A percentile compares a stretch with the other conserved stretches of the same genome.
phyloP scores from a whole-genome alignment of 2,113 vertebrate genomes.

The Pagrus major region DNA sequence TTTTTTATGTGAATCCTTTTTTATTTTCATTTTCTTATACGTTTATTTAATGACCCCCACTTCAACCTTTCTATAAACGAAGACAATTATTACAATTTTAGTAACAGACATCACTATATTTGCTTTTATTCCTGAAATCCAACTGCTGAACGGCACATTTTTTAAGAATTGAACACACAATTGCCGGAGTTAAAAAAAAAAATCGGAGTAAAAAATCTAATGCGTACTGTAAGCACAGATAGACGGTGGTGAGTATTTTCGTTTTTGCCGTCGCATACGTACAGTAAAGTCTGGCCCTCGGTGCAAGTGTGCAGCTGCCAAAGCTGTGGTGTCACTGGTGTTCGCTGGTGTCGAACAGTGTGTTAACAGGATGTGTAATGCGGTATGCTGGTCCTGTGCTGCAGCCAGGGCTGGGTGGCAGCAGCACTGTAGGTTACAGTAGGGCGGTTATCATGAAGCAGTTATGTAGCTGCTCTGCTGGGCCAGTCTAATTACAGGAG shows the following conservation, averaged over 20 bases:
- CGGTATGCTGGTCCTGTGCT: constrained; percentile 71
- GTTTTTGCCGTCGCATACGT: constrained; percentile 33
- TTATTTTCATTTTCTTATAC: constrained; percentile 9
- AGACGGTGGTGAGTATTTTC: not conserved
- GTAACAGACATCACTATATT: not conserved
- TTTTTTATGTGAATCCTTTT: constrained; percentile 9
- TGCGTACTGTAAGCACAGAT: constrained; percentile 2
- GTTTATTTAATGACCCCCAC: constrained; percentile 12
- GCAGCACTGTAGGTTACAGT: constrained; percentile 73
- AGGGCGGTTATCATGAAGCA: constrained; percentile 75
- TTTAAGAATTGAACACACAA: not conserved
- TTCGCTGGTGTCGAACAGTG: constrained; percentile 76
- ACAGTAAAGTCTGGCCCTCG: constrained; percentile 50
- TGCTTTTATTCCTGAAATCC: not conserved
- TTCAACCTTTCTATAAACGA: constrained; percentile 3
- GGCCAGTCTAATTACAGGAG: constrained; percentile 95
- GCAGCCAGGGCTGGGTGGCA: constrained; percentile 73
- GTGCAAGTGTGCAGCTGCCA: constrained; percentile 77
- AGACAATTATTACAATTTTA: constrained; percentile 21
- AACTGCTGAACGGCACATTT: not conserved
- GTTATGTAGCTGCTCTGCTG: constrained; percentile 84
- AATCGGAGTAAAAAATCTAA: constrained; percentile 11
- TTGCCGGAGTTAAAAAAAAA: no score
- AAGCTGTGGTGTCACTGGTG: constrained; percentile 72
- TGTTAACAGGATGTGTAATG: constrained; percentile 81